Base-by-base conservation (phyloP, 2,797 vertebrate genomes). In the Sebastes iracundus region DNA sequence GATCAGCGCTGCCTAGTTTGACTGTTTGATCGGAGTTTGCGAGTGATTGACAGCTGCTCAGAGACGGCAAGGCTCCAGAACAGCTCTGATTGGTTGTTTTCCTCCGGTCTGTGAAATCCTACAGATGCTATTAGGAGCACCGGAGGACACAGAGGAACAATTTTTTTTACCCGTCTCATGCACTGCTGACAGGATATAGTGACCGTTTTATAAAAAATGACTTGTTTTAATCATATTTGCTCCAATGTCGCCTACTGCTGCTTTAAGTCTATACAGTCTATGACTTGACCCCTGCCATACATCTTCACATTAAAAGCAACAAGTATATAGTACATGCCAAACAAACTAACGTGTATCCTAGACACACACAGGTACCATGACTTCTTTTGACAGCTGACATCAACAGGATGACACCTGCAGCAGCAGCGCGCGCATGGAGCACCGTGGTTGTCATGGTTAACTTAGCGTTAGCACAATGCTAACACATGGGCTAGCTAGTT, bases 351-450 rank as follows among this genome's bases (percentile, higher is more conserved):
- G 12, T 38, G 4, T 42, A 38, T 1, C 10, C 7, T 5, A 2
- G 12, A 3, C 2, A 60, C 20, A 42, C 0, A 22, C 2, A 62
- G 1, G 2, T 22, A 9, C 4, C 28, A 64, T 0, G 6, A 38
- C 7, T 9, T 16, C 20, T 12, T 61, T 3, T 82, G 79, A 86
- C 81, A 88, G 76, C 22, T 87, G 55, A 72, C 22, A 56, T 55
- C 18, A 77, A 72, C 55, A 67, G 1, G 4, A 5, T 53, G 49
- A 70, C 52, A 38, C 18, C 20, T 35, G 4, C 27, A 38, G 71
- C 73, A 16, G 38, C 38, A 42, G 71, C 77, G 85, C 72, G 82
- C 86, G 38, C 38, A 56, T 46, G 73, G 5, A 66, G 7, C 5
- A 1, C 30, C 2, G 3, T 28, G 11, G 14, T 28, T 80, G 68